Base-by-base conservation (phyloP, 92 coral and sea anemone species). In the Bergia puertoricense region DNA sequence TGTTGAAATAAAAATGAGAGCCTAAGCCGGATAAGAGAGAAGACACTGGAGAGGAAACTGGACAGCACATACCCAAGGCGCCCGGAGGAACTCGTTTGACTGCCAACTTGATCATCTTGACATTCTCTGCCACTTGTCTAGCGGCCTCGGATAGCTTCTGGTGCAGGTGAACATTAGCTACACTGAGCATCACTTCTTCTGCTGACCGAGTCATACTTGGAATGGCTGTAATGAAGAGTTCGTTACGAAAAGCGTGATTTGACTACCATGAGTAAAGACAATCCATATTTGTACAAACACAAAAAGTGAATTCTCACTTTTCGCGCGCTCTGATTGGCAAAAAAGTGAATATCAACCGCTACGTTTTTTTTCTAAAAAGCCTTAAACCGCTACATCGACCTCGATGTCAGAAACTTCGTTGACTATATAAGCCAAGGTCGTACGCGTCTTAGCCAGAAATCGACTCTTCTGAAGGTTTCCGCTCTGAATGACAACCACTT, bases 11-110 rank as follows among this genome's bases (percentile, higher is more conserved):
- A 54, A 30, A 44, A 36, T 43, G 65, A 74, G 5, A 81, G 66
- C 15, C 15, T 7, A 57, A 72, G 22, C 30, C 36, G 39, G 5
- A 36, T 51, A 46, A 30, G 13, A 80, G 22, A 40, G 67, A 80
- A 48, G 54, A 86, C 59, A 11, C 36, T 79, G 44, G 16, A 11
- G 20, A 23, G 78, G 54, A 42, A 37, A 9, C 5, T 44, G 37
- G 13, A 20, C 48, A 62, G 30, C 30, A 84, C 30, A 54, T 77
- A 93, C 96, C 95, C 79, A 92, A 74, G 54, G 84, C 82, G 68
- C 88, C 92, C 20, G 93, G 96, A 14, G 96, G 90, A 8, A 94
- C 91, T 41, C 97, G 93, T 78, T 90, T 95, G 8, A 96, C 92
- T 16, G 92, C 92, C 20, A 93, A 82, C 69, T 94, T 94, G 72